Evolutionary conservation across 2,888 invertebrate genomes (phyloP), one percentile per base, ranked within the genome.

Genomic region (Aporophyla lueneburgensis): DNA sequence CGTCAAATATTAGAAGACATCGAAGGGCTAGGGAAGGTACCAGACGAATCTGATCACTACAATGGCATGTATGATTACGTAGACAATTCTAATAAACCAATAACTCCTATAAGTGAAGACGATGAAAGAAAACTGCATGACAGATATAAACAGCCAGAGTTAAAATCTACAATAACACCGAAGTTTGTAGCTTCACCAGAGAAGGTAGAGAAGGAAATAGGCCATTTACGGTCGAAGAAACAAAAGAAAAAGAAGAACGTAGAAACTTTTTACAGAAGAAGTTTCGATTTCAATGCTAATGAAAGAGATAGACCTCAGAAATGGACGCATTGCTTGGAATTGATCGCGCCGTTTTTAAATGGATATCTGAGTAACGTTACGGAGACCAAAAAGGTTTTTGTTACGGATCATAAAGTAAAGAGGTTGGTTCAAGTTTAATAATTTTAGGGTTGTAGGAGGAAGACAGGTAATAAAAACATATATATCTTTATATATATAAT

Each of bases 281-380:
- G n/a, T n/a, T n/a, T 69, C 27, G 5, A 14, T 0, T 76, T 80
- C 5, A 78, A 89, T 1, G 68, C 77, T 0, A 76, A 81, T 0
- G 19, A 76, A 0, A 70, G 84, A 12, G 71, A 88, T 1, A 68
- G 51, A 2, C 80, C 85, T 0, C 56, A 87, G 0, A 80, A 87
- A 24, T 92, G 91, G 91, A 77, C 87, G 0, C 82, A 83, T n/a
- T 83, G 82, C 1, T 2, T 82, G 6, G 75, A 79, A 5, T 78
- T 92, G 5, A 86, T 93, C 0, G 91, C 92, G 0, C 94, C 93
- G 0, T 91, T 82, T 67, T 56, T 94, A 5, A 89, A 74, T 0
- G 94, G 94, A 0, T 27, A 81, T 2, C 91, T 90, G 27, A 81
- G 43, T 0, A 88, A 91, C 19, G 46, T 88, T 0, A 81, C 77